Evolutionary conservation across 1,140 invertebrate species (phyloP).

Genomic region (Daktulosphaira vitifoliae): DNA sequence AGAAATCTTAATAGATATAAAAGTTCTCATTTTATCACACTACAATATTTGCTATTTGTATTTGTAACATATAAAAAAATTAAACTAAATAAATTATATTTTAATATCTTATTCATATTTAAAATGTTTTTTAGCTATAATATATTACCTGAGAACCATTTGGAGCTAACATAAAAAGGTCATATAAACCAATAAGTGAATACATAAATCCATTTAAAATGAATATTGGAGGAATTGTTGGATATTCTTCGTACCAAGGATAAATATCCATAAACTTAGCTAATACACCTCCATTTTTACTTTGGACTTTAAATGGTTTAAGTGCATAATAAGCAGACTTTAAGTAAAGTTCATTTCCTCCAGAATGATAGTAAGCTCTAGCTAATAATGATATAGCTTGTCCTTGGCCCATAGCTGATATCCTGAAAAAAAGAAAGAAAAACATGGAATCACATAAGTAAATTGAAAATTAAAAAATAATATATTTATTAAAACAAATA

Average conservation of each 20-base stretch:
- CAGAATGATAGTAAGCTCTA: conserved; percentile 75
- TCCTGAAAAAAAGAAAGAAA: too few species aligned
- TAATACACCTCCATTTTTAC: conserved; percentile 67
- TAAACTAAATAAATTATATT: too few species aligned
- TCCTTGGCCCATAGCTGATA: conserved; percentile 96
- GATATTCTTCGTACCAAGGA: conserved; percentile 96
- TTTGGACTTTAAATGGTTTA: conserved; percentile 66
- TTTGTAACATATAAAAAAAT: too few species aligned
- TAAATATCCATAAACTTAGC: conserved; percentile 69
- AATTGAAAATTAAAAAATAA: too few species aligned
- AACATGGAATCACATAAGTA: too few species aligned
- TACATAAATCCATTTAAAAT: conserved; percentile 99
- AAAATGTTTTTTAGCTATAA: too few species aligned
- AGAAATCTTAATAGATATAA: too few species aligned
- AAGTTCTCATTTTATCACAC: too few species aligned
- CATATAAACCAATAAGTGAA: conserved; percentile 90
- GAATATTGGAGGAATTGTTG: conserved; percentile 86
- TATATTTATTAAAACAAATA: neutral
- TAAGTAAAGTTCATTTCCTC: conserved; percentile 65
- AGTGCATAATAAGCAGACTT: conserved; percentile 70
- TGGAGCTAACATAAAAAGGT: conserved; percentile 63
- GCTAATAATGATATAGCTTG: conserved; percentile 89
- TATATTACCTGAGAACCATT: conserved; percentile 34
- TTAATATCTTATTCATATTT: too few species aligned
- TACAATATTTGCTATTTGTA: too few species aligned